Evolutionary conservation across 2,113 vertebrate species (phyloP), one percentile per base, ranked within the genome.

Genomic region (Rostratula benghalensis): DNA sequence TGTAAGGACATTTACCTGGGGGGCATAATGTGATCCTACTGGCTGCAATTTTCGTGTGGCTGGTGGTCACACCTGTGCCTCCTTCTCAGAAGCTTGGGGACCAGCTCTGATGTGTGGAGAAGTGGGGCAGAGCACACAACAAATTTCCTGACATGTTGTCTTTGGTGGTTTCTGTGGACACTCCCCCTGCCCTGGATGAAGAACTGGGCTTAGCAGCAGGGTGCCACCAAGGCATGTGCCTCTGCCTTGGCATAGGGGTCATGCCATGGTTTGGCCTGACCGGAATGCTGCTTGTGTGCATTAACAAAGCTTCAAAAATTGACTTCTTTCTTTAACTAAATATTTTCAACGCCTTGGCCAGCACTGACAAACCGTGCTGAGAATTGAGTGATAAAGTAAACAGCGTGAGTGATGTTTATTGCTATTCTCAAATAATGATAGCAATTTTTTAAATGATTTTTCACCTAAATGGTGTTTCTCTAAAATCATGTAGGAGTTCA

Each of bases 361-460:
- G 70, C 79, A 83, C 63, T 88, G 87, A 86, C 90, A 88, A 95
- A 91, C 67, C 3, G 11, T 2, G 1, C 59, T 56, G 70, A 69
- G 89, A 95, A 94, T 2, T 87, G 90, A 95, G 92, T 89, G 95
- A 94, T 90, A 94, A 93, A 95, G 46, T 89, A 95, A 96, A 93
- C 91, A 91, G 80, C 11, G 0, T 94, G 90, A 96, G 61, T 92
- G 91, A 96, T 92, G 87, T 95, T 94, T 97, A 95, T 93, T 91
- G 70, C 77, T 87, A 59, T 85, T 83, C 70, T 87, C 83, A 94
- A 94, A 85, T 92, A 93, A 96, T 91, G 89, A 93, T 89, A 93
- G 83, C 89, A 91, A 91, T 94, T 92, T 90, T 92, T 83, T 0
- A 87, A 96, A 92, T 94, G 61, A 96, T 96, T 96, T 96, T 97